Percentiles rank a stretch among this genome's conserved stretches.
Conservation (phyloP, 2,888 invertebrate genomes). For the Cinara cedri region DNA sequence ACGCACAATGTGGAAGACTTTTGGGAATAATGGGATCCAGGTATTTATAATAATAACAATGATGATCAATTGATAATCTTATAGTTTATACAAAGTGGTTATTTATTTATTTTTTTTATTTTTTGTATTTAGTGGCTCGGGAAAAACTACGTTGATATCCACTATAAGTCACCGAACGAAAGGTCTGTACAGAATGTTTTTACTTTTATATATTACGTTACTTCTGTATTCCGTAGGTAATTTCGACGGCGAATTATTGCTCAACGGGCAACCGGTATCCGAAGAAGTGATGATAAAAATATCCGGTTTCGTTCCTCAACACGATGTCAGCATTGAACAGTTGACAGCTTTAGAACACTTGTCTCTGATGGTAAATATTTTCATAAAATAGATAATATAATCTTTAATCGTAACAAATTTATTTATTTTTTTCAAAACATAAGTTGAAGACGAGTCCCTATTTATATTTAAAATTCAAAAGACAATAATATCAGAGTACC, state of each 20-base stretch:
- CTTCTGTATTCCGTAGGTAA: conserved; percentile 63
- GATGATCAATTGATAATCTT: not conserved
- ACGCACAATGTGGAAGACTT: conserved; percentile 72
- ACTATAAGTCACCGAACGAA: conserved; percentile 76
- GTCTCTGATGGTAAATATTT: conserved; percentile 86
- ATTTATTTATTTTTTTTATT: not conserved
- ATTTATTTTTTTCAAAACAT: too few relatives aligned
- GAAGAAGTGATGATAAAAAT: conserved; percentile 74
- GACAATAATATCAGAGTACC: too few relatives aligned
- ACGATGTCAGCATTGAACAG: conserved; percentile 79
- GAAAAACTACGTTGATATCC: conserved; percentile 77
- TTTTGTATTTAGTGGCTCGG: conserved; percentile 70
- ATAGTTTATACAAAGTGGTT: not conserved
- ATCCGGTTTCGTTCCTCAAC: conserved; percentile 86
- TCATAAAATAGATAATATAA: too few relatives aligned
- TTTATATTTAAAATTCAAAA: too few relatives aligned
- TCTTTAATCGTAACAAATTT: too few relatives aligned
- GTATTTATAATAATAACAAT: conserved; percentile 62
- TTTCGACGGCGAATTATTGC: conserved; percentile 72
- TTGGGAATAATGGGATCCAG: conserved; percentile 79
- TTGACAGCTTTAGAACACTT: conserved; percentile 83
- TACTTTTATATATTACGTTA: not conserved
- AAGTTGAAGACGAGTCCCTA: too few relatives aligned
- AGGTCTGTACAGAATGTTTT: conserved; percentile 63
- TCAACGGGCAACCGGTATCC: conserved; percentile 72